phyloP scores from a whole-genome alignment of 2,113 vertebrate genomes.

The Jaculus jaculus region DNA sequence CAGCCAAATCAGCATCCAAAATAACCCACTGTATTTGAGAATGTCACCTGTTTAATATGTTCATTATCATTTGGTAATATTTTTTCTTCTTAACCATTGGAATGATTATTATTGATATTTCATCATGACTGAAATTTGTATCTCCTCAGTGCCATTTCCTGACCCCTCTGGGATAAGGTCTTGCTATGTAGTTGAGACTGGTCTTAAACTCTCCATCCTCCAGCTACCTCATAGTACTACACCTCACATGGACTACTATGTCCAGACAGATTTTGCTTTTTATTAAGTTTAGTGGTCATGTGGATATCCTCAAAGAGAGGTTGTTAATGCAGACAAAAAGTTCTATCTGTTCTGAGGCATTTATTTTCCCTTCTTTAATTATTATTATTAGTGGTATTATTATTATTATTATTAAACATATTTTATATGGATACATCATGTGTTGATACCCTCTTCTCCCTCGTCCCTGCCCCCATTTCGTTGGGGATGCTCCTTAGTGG shows the following conservation, averaged over 20 bases:
- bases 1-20: neutral
- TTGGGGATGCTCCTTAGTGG: no score
- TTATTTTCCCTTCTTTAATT: no score
- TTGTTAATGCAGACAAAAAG: neutral
- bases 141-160: neutral
- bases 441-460: no score
- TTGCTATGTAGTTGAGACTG: neutral
- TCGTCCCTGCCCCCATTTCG: no score
- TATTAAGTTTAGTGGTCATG: neutral
- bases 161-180: neutral
- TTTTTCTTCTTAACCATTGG: neutral
- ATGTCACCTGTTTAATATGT: neutral
- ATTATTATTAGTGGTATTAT: no score
- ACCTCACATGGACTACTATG: no score
- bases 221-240: no score
- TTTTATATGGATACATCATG: no score
- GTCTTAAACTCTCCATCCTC: neutral
- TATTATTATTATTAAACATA: no score
- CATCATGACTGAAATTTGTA: neutral
- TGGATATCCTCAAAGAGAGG: neutral
- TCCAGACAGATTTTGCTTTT: neutral
- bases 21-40: neutral
- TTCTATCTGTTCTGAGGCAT: no score
- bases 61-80: neutral
- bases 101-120: neutral